Percentiles rank a stretch among this genome's conserved stretches.
phyloP scores from a whole-genome alignment of 2,797 vertebrate genomes.

The Danio jaintianensis region DNA sequence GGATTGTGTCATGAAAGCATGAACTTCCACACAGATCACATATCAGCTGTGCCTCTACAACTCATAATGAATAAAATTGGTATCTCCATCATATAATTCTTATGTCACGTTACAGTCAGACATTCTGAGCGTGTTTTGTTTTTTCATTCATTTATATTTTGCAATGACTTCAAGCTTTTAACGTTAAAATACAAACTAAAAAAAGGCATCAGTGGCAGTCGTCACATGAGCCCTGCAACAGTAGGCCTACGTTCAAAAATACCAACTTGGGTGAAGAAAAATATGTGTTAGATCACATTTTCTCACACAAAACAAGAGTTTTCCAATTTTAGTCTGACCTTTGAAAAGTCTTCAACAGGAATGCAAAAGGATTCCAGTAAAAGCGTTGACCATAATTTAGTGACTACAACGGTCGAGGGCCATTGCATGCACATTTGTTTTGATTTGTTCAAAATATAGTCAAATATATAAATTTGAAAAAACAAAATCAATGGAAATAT shows the following conservation, averaged over 20 bases:
- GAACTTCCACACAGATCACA: background rate
- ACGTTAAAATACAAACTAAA: conserved; percentile 9
- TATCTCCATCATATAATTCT: background rate
- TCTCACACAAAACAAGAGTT: conserved; percentile 67
- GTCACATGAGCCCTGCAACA: conserved; percentile 34
- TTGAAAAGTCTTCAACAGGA: conserved; percentile 61
- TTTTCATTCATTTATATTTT: background rate
- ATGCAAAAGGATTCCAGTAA: conserved; percentile 65
- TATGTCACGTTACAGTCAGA: background rate
- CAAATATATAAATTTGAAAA: conserved; percentile 69
- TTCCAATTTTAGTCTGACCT: conserved; percentile 63
- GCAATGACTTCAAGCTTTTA: conserved; percentile 30
- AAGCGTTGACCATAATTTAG: conserved; percentile 61
- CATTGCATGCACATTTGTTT: conserved; percentile 61
- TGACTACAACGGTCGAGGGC: conserved; percentile 58
- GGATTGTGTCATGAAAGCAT: conserved; percentile 7
- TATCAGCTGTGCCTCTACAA: conserved; percentile 22
- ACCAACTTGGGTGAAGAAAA: conserved; percentile 50
- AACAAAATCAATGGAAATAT: conserved; percentile 83
- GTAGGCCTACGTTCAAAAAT: conserved; percentile 32
- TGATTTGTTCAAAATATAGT: conserved; percentile 30
- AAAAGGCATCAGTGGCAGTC: conserved; percentile 9
- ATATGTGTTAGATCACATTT: conserved; percentile 74
- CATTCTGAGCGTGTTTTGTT: background rate
- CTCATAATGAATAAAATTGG: background rate